Percentiles rank a stretch among this genome's conserved stretches.
Conservation (phyloP, 2,797 vertebrate species). For the Hozukius guyotensis region DNA sequence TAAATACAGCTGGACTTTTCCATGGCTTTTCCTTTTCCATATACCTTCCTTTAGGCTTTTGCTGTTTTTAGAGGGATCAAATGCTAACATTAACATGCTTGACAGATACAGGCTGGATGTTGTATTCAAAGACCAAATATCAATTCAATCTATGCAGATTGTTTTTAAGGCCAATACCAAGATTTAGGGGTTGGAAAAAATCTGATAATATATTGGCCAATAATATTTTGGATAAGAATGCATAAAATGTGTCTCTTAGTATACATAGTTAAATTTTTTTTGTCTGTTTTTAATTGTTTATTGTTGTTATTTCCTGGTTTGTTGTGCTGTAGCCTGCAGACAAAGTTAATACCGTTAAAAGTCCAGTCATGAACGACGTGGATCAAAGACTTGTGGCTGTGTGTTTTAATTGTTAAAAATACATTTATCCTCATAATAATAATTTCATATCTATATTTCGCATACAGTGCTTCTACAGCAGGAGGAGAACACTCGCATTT, state of each 20-base stretch:
- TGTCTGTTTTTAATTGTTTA: no score
- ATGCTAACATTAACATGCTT: slow-evolving; percentile 29
- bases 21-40: slow-evolving; percentile 58
- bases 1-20: slow-evolving; percentile 77
- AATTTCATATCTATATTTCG: no score
- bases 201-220: neutral
- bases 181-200: neutral
- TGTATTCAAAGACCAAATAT: neutral
- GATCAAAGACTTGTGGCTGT: no score
- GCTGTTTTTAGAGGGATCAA: slow-evolving; percentile 37
- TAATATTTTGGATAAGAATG: neutral
- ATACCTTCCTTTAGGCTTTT: slow-evolving; percentile 21
- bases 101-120: neutral
- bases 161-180: neutral
- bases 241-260: neutral
- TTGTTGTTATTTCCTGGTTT: no score
- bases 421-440: no score
- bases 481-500: no score
- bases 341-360: no score
- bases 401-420: no score
- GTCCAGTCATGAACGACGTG: no score
- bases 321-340: no score
- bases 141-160: neutral
- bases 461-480: no score
- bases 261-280: no score